These are phyloP conservation scores for Helicoverpa assulta DNA, from an alignment of 2,888 invertebrate genomes.

Conservation along the genomic window DNA sequence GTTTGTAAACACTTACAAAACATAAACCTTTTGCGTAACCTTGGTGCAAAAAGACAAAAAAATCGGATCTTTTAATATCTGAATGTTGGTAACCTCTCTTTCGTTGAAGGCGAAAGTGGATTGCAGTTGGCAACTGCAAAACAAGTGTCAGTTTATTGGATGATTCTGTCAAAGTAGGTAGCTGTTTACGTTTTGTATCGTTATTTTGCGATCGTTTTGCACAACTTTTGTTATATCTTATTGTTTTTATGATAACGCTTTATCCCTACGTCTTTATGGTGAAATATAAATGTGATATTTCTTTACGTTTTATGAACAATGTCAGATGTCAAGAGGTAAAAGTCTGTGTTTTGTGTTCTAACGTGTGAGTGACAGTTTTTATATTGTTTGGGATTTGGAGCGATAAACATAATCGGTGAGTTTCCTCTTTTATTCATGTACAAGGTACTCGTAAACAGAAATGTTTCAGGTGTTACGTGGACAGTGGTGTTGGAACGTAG, in stretches of 20 bases:
- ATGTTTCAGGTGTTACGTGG: slow-evolving; percentile 67
- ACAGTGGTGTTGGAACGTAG: slow-evolving; percentile 49
- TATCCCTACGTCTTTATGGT: slow-evolving; percentile 78
- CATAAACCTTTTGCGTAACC: slow-evolving; percentile 30
- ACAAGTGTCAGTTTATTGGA: slow-evolving; percentile 80
- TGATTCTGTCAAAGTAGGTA: slow-evolving; percentile 88
- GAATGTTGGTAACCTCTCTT: slow-evolving; percentile 64
- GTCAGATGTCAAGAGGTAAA: slow-evolving; percentile 90
- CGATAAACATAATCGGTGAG: slow-evolving; percentile 87
- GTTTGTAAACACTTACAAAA: neutral
- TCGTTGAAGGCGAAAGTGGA: slow-evolving; percentile 80
- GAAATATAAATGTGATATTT: slow-evolving; percentile 80
- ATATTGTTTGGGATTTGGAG: slow-evolving; percentile 88
- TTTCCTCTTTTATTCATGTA: slow-evolving; percentile 72
- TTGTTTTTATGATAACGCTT: slow-evolving; percentile 86
- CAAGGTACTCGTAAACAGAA: slow-evolving; percentile 57
- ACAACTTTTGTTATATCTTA: slow-evolving; percentile 86
- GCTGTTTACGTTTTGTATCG: slow-evolving; percentile 90
- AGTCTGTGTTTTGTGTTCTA: slow-evolving; percentile 86
- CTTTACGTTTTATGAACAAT: slow-evolving; percentile 78
- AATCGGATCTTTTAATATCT: slow-evolving; percentile 41
- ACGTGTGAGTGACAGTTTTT: slow-evolving; percentile 87
- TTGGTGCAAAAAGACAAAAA: slow-evolving; percentile 20
- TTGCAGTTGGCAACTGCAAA: slow-evolving; percentile 79
- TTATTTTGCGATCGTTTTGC: slow-evolving; percentile 89